phyloP scores from a whole-genome alignment of 2,888 invertebrate species.

The Scaptomyza reducta region DNA sequence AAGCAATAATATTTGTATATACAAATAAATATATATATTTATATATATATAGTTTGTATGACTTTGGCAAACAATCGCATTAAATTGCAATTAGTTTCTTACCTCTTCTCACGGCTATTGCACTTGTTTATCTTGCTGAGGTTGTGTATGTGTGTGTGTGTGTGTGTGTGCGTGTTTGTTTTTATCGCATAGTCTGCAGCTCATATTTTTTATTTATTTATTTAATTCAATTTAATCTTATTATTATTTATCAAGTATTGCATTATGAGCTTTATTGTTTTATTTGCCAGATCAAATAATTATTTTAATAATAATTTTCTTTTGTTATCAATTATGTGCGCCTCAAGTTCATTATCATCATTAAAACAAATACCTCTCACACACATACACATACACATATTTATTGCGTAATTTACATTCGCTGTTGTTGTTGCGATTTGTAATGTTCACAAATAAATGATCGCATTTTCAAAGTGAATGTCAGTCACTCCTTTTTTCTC shows the following conservation, averaged over 20 bases:
- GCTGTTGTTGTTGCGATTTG: conserved; percentile 36
- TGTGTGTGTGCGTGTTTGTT: conserved; percentile 1
- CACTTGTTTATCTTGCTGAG: conserved; percentile 30
- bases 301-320: conserved; percentile 52
- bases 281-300: conserved; percentile 30
- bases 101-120: conserved; percentile 52
- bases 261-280: conserved; percentile 30
- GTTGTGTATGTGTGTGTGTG: neutral
- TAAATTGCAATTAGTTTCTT: conserved; percentile 69
- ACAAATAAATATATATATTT: neutral
- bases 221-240: conserved; percentile 47
- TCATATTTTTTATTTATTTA: conserved; percentile 63
- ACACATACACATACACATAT: conserved; percentile 8
- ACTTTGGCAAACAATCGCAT: conserved; percentile 68
- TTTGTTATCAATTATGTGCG: conserved; percentile 67
- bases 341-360: conserved; percentile 78
- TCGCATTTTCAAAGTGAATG: conserved; percentile 63
- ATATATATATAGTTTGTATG: conserved; percentile 37
- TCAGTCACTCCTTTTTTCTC: conserved; percentile 36
- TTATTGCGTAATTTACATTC: conserved; percentile 55
- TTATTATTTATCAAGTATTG: conserved; percentile 57
- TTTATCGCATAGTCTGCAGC: conserved; percentile 18
- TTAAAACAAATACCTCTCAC: conserved; percentile 43
- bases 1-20: conserved; percentile 21
- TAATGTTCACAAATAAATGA: conserved; percentile 40